phyloP scores from a whole-genome alignment of 1,140 invertebrate genomes.

The Hermetia illucens region DNA sequence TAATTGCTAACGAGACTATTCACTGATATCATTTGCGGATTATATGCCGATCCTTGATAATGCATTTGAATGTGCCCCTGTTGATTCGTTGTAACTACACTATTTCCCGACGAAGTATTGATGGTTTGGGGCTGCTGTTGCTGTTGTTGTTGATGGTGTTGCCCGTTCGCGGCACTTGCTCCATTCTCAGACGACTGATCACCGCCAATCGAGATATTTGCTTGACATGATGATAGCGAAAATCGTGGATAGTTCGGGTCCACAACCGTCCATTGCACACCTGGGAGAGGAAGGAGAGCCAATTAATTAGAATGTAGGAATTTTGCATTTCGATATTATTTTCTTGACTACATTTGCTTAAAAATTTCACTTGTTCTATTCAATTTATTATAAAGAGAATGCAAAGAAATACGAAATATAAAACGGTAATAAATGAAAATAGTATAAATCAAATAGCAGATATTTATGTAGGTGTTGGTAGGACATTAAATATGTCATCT shows the following conservation, averaged over 20 bases:
- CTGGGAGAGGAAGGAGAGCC: slow-evolving; percentile 36
- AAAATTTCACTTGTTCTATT: neutral
- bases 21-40: slow-evolving; percentile 28
- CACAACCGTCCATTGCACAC: slow-evolving; percentile 54
- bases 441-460: neutral
- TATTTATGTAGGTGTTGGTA: too few relatives aligned
- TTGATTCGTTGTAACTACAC: slow-evolving; percentile 9
- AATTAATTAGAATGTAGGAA: slow-evolving; percentile 4
- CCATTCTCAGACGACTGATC: slow-evolving; percentile 32
- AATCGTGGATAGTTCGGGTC: slow-evolving; percentile 49
- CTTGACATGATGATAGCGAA: slow-evolving; percentile 41
- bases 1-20: slow-evolving; percentile 28
- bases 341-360: neutral
- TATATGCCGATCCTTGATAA: slow-evolving; percentile 18
- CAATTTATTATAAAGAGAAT: neutral
- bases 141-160: slow-evolving; percentile 5
- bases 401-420: neutral
- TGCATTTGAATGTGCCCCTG: slow-evolving; percentile 8
- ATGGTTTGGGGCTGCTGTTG: slow-evolving; percentile 12
- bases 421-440: neutral
- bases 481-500: slow-evolving; percentile 1
- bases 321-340: too few relatives aligned
- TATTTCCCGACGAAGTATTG: neutral
- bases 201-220: slow-evolving; percentile 34
- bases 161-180: slow-evolving; percentile 30